Base-by-base conservation (phyloP, 2,888 invertebrate genomes). In the Cosmorhoe ocellata region DNA sequence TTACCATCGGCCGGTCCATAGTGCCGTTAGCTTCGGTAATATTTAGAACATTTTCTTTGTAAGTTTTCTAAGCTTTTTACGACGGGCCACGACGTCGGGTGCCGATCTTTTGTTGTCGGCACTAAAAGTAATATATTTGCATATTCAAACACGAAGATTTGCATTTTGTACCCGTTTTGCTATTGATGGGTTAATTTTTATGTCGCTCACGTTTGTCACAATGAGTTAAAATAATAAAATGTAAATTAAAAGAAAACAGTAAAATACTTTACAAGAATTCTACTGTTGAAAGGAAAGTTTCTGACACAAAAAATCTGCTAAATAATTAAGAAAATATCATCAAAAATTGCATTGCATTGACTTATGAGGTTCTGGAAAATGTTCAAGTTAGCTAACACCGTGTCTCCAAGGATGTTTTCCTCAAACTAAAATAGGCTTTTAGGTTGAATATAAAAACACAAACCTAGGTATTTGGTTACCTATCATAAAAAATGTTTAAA, bases 51-150 rank as follows among this genome's bases (percentile, higher is more conserved):
- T 71, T 62, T 65, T 65, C 72, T 73, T 82, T 81, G 82, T 81
- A 54, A 66, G 53, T 76, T 76, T 72, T 79, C 73, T 77, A 79
- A 74, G 74, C 80, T 84, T 86, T 87, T 88, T 87, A 88, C 74
- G 74, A 76, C 69, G 27, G 65, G 55, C 71, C 47, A 67, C 67
- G 66, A 64, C 65, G 73, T 63, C 74, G 79, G 80, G 74, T 74
- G 71, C 66, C 64, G 66, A 53, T 55, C 74, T 71, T 73, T 81
- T 85, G 81, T 84, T 67, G 66, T 61, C 58, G 22, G 51, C 58
- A 58, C 60, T 49, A 75, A 69, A 52, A 78, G 69, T 60, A 74
- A 79, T 77, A 72, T 71, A 84, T 89, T 89, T 88, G 88, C 88
- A 89, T 89, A 86, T 77, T 80, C 71, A 76, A 75, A 76, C 68